Evolutionary conservation across 2,113 vertebrate genomes (phyloP), one percentile per base, ranked within the genome.

Genomic region (Upupa epops): DNA sequence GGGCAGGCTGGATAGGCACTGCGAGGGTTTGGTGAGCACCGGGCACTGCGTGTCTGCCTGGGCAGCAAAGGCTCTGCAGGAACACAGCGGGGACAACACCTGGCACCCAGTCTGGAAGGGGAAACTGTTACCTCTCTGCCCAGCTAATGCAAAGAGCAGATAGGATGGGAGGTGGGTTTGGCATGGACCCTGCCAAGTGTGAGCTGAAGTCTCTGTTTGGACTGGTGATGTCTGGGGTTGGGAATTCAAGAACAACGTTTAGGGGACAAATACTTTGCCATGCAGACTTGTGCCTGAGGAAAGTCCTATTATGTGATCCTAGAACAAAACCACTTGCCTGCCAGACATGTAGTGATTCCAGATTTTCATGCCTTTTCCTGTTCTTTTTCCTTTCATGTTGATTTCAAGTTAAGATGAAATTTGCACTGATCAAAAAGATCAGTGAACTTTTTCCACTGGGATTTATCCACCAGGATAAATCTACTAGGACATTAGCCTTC

Each of bases 91-190:
- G 0, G 40, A 61, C 8, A 58, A 29, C 31, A 58, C 31, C 25
- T 0, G 1, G 2, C 5, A 17, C 26, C 3, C 0, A 0, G 34
- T 16, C 20, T 26, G 9, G 20, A 13, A 20, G 29, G 21, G 29
- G n/a, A 64, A 71, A n/a, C 21, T 20, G 11, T 64, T 2, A 0
- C 4, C 31, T 51, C 42, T 90, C 86, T 51, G 3, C 26, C 56
- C 68, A 26, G 11, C 32, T 70, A 71, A 34, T 2, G 6, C 22
- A 83, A 81, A 36, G 3, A 11, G 18, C 49, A 81, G 58, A 17
- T 26, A 40, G 63, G 29, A 61, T 3, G 56, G 29, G 36, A 71
- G 11, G 10, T 13, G 29, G 46, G 65, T 90, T 61, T 83, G 31
- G 58, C 37, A 40, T 14, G 9, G 22, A 8, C 34, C 3, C 48